A percentile compares a stretch with the other conserved stretches of the same genome.
phyloP scores from a whole-genome alignment of 92 coral and sea anemone genomes.

The Phymanthus crucifer region DNA sequence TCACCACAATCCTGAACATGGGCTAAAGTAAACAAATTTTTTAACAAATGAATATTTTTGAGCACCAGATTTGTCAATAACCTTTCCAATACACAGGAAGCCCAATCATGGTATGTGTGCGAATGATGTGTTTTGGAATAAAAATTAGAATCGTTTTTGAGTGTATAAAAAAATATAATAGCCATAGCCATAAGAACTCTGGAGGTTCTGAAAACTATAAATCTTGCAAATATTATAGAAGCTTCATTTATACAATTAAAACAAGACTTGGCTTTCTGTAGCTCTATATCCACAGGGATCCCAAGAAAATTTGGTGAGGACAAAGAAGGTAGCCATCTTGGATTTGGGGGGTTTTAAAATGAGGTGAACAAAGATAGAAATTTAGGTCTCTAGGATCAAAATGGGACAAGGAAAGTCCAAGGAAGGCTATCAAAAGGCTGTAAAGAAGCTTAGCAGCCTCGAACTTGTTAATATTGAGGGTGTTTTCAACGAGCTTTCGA shows the following conservation, averaged over 20 bases:
- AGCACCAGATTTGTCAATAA: too few relatives aligned
- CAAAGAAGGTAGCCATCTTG: background rate
- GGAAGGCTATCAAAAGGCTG: conserved; percentile 83
- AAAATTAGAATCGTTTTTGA: too few relatives aligned
- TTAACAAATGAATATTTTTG: too few relatives aligned
- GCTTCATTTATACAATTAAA: too few relatives aligned
- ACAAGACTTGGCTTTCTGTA: too few relatives aligned
- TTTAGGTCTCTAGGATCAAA: background rate
- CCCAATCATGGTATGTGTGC: too few relatives aligned
- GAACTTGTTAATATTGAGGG: conserved; percentile 87
- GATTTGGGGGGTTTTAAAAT: background rate
- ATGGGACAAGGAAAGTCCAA: conserved; percentile 90
- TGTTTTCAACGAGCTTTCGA: conserved; percentile 90
- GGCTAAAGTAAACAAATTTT: background rate
- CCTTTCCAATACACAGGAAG: too few relatives aligned
- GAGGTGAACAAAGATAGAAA: background rate
- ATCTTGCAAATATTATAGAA: too few relatives aligned
- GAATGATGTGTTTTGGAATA: too few relatives aligned
- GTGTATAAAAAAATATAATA: too few relatives aligned
- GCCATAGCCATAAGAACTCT: too few relatives aligned
- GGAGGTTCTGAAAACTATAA: too few relatives aligned
- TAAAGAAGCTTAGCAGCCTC: conserved; percentile 83
- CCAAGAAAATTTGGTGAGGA: background rate
- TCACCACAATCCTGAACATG: background rate
- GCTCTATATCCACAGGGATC: background rate